A percentile compares a stretch with the other conserved stretches of the same genome.
phyloP scores from a whole-genome alignment of 37 sponge, comb jelly and placozoan genomes.

The Mnemiopsis leidyi region DNA sequence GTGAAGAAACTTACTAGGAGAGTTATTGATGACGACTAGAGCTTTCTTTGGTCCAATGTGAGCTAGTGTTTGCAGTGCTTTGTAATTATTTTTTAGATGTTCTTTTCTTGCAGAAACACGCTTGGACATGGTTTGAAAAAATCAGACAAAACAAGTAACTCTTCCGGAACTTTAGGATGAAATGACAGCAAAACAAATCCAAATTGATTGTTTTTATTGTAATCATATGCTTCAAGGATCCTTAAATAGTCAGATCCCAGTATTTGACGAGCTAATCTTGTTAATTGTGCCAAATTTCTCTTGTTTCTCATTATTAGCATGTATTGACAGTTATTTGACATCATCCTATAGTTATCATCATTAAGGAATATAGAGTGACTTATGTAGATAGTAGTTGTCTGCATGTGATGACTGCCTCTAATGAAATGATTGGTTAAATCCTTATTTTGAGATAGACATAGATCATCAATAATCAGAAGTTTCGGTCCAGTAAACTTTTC shows the following conservation, averaged over 20 bases:
- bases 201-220: constrained; percentile 8
- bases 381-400: constrained; percentile 20
- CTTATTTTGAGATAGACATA: background rate
- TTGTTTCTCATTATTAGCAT: constrained; percentile 29
- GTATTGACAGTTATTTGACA: background rate
- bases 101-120: constrained; percentile 33
- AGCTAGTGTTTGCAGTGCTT: background rate
- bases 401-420: background rate
- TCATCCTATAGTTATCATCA: constrained; percentile 20
- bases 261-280: constrained; percentile 39
- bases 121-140: constrained; percentile 10
- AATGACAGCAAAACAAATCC: constrained; percentile 10
- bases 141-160: background rate
- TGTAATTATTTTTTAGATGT: background rate
- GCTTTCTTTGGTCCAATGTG: constrained; percentile 8
- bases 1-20: constrained; percentile 20
- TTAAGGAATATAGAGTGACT: background rate
- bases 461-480: constrained; percentile 20
- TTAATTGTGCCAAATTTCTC: constrained; percentile 23
- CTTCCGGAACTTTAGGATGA: constrained; percentile 25
- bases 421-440: constrained; percentile 34
- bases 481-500: background rate
- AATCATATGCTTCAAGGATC: constrained; percentile 22
- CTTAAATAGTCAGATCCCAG: constrained; percentile 3
- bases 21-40: background rate